phyloP scores from a whole-genome alignment of 2,797 vertebrate genomes.

The Cynopterus sphinx region DNA sequence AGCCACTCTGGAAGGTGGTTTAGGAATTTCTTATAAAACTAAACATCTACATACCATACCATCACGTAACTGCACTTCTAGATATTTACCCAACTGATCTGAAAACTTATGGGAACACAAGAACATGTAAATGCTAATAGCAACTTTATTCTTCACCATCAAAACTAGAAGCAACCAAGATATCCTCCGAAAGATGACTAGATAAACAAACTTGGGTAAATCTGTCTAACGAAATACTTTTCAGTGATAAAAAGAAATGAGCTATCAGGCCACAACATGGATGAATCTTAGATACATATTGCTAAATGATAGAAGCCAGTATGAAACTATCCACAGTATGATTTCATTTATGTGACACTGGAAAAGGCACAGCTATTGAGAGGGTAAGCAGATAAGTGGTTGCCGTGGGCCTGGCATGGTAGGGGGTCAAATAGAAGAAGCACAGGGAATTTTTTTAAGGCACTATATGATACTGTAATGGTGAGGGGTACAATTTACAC shows the following conservation, averaged over 20 bases:
- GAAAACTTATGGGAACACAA: neutral
- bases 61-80: neutral
- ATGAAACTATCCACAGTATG: neutral
- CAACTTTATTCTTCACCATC: neutral
- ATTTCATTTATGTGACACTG: neutral
- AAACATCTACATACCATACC: neutral
- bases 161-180: neutral
- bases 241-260: neutral
- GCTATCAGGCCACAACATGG: neutral
- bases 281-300: neutral
- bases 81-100: neutral
- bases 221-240: neutral
- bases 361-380: neutral
- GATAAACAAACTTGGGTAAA: neutral
- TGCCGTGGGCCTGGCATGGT: neutral
- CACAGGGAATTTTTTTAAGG: neutral
- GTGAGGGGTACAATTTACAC: too few species aligned
- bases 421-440: neutral
- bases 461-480: neutral
- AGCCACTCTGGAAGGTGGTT: neutral
- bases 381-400: neutral
- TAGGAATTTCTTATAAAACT: neutral
- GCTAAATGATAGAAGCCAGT: neutral
- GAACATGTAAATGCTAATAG: neutral
- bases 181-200: neutral